These are phyloP conservation scores for Apis dorsata DNA, from an alignment of 1,140 invertebrate genomes.

Conservation along the genomic window DNA sequence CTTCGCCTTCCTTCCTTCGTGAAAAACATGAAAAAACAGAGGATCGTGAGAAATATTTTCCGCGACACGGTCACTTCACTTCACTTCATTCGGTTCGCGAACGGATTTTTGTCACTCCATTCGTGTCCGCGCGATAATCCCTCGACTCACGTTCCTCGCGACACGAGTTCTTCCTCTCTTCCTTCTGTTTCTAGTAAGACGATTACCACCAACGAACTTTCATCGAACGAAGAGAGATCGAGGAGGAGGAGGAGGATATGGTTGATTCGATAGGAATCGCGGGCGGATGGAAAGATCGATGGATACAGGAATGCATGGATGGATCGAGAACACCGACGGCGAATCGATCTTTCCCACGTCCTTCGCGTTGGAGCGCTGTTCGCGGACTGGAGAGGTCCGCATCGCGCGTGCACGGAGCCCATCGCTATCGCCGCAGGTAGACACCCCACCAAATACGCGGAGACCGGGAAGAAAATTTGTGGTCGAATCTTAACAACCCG, in stretches of 20 bases:
- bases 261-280: background rate
- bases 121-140: background rate
- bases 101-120: background rate
- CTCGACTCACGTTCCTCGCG: too few species aligned
- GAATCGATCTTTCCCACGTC: conserved; percentile 70
- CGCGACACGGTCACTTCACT: background rate
- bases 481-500: conserved; percentile 62
- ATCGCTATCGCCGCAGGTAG: conserved; percentile 76
- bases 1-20: too few species aligned
- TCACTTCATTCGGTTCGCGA: too few species aligned
- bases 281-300: too few species aligned
- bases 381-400: conserved; percentile 74
- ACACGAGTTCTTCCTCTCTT: too few species aligned
- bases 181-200: too few species aligned
- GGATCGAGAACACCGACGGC: conserved; percentile 45
- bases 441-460: conserved; percentile 70
- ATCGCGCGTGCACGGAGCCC: conserved; percentile 67
- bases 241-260: too few species aligned
- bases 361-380: conserved; percentile 74
- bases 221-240: too few species aligned
- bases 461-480: conserved; percentile 58
- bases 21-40: too few species aligned
- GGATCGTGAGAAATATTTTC: background rate
- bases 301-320: background rate
- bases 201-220: too few species aligned